These are phyloP conservation scores for Acleris cristana DNA, from an alignment of 2,888 invertebrate genomes.

Conservation along the genomic window DNA sequence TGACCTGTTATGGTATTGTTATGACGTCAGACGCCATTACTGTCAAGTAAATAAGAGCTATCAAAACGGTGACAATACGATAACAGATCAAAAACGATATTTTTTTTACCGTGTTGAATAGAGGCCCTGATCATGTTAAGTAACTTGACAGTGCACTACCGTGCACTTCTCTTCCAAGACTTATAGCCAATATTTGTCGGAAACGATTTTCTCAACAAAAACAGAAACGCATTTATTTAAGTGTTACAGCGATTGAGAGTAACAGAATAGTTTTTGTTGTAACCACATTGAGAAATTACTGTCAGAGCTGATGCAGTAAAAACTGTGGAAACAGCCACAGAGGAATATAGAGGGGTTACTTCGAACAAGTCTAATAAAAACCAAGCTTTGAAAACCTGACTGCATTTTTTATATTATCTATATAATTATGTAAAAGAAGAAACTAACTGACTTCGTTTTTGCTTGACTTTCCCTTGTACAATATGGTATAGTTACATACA, in stretches of 20 bases:
- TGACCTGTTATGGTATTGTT: no score
- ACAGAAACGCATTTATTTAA: slow-evolving; percentile 38
- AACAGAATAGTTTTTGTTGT: slow-evolving; percentile 42
- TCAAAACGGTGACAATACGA: no score
- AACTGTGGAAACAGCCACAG: slow-evolving; percentile 8
- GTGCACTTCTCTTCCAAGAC: background rate
- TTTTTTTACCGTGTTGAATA: no score
- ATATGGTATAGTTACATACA: no score
- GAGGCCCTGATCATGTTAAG: background rate
- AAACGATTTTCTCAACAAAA: slow-evolving; percentile 41
- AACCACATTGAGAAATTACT: slow-evolving; percentile 53
- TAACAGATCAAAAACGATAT: no score
- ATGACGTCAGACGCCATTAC: no score
- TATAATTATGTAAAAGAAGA: no score
- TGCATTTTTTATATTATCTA: no score
- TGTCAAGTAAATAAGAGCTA: no score
- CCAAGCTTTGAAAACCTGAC: no score
- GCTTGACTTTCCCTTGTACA: no score
- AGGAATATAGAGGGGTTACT: background rate
- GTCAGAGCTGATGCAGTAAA: slow-evolving; percentile 29
- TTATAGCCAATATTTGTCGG: slow-evolving; percentile 19
- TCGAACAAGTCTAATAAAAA: background rate
- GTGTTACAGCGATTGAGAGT: slow-evolving; percentile 40
- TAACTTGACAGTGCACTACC: background rate
- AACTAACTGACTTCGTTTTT: no score